A percentile compares a stretch with the other conserved stretches of the same genome.
Conservation (phyloP, 2,888 invertebrate species). For the Acronicta psi region DNA sequence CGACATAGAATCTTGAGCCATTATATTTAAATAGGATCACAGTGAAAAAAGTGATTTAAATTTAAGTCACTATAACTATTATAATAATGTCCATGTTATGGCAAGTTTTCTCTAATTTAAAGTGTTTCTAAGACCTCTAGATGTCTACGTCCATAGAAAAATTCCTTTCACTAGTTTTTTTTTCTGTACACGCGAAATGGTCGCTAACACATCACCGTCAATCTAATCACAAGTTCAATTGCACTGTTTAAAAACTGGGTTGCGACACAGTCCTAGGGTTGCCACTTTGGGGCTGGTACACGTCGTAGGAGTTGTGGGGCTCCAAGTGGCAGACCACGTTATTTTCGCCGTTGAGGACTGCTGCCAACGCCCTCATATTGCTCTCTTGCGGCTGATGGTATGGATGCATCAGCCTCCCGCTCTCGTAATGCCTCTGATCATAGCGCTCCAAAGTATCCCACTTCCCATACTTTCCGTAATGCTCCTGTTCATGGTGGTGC, state of each 20-base stretch:
- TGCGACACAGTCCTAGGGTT: conserved; percentile 86
- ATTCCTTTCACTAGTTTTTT: conserved; percentile 71
- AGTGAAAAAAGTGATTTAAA: conserved; percentile 88
- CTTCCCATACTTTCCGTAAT: conserved; percentile 85
- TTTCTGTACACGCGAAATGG: conserved; percentile 76
- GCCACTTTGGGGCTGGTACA: conserved; percentile 82
- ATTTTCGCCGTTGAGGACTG: conserved; percentile 94
- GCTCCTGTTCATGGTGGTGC: conserved; percentile 83
- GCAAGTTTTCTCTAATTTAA: conserved; percentile 87
- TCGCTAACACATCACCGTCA: conserved; percentile 64
- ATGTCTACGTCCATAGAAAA: conserved; percentile 85
- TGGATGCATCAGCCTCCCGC: conserved; percentile 86
- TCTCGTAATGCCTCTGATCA: conserved; percentile 85
- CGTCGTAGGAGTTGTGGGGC: conserved; percentile 90
- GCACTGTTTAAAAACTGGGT: conserved; percentile 83
- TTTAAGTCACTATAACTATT: conserved; percentile 80
- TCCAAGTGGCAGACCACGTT: conserved; percentile 96
- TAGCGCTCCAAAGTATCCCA: conserved; percentile 88
- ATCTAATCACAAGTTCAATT: conserved; percentile 54
- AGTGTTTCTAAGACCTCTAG: conserved; percentile 78
- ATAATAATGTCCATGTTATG: conserved; percentile 86
- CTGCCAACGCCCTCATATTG: conserved; percentile 91
- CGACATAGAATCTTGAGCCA: conserved; percentile 85
- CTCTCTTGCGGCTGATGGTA: conserved; percentile 88
- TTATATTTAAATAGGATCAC: conserved; percentile 88